These are phyloP conservation scores for Orius laevigatus DNA, from an alignment of 1,140 invertebrate genomes.

Conservation along the genomic window DNA sequence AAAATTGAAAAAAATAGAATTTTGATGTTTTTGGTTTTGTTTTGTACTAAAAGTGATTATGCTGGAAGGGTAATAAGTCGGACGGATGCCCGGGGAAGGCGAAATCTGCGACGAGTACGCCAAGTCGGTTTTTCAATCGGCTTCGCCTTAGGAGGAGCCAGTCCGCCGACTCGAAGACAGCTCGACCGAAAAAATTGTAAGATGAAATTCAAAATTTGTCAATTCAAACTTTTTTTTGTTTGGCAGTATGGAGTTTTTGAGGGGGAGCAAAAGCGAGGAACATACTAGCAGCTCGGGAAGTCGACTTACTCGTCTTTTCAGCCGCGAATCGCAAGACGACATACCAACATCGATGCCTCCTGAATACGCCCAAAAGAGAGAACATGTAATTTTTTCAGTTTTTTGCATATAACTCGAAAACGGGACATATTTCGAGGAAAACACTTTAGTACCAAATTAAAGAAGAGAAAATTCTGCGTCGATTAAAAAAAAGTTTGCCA, in stretches of 20 bases:
- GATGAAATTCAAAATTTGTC: neutral
- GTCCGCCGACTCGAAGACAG: constrained; percentile 19
- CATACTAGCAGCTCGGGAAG: constrained; percentile 17
- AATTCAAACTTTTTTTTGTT: neutral
- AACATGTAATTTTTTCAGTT: constrained; percentile 7
- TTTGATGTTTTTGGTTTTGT: constrained; percentile 3
- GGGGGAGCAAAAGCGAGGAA: constrained; percentile 21
- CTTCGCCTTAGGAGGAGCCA: constrained; percentile 18
- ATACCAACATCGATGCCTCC: constrained; percentile 19
- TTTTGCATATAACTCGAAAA: no score
- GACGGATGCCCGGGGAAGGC: constrained; percentile 17
- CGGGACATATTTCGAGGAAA: no score
- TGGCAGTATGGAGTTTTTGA: constrained; percentile 20
- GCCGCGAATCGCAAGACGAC: constrained; percentile 18
- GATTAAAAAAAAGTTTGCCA: no score
- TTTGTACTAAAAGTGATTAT: constrained; percentile 14
- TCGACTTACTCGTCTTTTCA: constrained; percentile 18
- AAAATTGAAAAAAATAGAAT: constrained; percentile 2
- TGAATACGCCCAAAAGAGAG: constrained; percentile 11
- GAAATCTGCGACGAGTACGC: constrained; percentile 17
- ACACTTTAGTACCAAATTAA: no score
- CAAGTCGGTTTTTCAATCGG: constrained; percentile 18
- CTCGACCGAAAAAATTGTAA: constrained; percentile 19
- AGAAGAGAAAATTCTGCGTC: neutral
- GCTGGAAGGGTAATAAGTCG: constrained; percentile 19